Conservation (phyloP, 2,888 invertebrate species). For the Leptopterna dolabrata region DNA sequence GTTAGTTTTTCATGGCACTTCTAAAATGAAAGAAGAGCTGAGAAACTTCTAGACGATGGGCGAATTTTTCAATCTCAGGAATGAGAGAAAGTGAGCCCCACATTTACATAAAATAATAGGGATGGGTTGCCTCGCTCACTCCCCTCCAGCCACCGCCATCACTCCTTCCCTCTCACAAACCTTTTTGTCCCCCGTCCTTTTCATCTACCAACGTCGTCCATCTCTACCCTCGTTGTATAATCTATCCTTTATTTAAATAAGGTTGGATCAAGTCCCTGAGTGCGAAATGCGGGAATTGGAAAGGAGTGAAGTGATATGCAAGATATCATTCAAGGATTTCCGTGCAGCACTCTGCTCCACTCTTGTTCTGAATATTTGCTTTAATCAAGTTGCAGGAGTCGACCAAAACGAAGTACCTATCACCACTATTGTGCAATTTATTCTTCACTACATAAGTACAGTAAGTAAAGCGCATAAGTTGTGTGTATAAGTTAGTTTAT, state of each 20-base stretch:
- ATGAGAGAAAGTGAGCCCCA: constrained; percentile 5
- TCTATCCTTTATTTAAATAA: constrained; percentile 29
- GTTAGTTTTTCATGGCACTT: not conserved
- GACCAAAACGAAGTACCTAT: too few species aligned
- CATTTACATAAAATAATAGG: constrained; percentile 29
- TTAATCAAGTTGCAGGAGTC: too few species aligned
- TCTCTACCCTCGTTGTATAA: constrained; percentile 7
- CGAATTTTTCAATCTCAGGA: constrained; percentile 18
- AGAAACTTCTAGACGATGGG: constrained; percentile 6
- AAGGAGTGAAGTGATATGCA: not conserved
- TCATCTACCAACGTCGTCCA: not conserved
- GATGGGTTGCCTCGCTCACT: not conserved
- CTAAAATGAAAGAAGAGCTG: not conserved
- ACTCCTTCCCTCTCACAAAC: not conserved
- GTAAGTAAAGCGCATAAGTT: too few species aligned
- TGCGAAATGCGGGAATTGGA: not conserved
- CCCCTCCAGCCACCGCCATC: not conserved
- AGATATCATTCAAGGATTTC: not conserved
- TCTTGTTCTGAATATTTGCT: too few species aligned
- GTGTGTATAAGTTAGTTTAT: too few species aligned
- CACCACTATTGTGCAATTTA: too few species aligned
- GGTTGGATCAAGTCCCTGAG: constrained; percentile 19
- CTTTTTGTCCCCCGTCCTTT: not conserved
- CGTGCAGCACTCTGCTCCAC: not conserved
- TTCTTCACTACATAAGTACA: too few species aligned